Conservation (phyloP, 1,140 invertebrate genomes). For the Drosophila saltans region DNA sequence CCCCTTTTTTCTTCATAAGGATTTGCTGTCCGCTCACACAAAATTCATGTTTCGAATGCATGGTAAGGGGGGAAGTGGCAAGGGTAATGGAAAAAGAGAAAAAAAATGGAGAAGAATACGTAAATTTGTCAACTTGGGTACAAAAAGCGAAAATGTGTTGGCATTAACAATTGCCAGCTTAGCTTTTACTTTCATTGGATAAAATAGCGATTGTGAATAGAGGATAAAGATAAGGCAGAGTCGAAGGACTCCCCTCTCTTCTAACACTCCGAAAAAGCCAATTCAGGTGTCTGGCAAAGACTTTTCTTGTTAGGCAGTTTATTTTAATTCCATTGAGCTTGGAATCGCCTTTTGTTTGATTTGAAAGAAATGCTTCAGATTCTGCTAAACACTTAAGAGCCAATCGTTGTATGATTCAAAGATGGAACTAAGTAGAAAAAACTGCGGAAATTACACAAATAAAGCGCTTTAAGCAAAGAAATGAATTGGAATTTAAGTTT, state of each 20-base stretch:
- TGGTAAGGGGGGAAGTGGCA: not conserved
- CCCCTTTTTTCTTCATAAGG: constrained; percentile 42
- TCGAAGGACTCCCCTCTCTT: not conserved
- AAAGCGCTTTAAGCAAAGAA: not conserved
- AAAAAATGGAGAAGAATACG: constrained; percentile 33
- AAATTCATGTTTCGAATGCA: not conserved
- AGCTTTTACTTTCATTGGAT: constrained; percentile 33
- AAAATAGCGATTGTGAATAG: constrained; percentile 31
- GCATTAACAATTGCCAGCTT: constrained; percentile 62
- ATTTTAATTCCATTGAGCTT: not conserved
- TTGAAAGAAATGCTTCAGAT: not conserved
- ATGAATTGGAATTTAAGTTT: too few relatives aligned
- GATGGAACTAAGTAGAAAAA: not conserved
- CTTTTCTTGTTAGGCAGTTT: constrained; percentile 1
- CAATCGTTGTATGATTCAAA: not conserved
- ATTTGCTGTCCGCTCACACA: constrained; percentile 27
- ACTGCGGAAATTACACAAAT: too few relatives aligned
- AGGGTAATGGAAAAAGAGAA: constrained; percentile 3
- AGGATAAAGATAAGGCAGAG: constrained; percentile 22
- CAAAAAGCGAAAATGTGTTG: constrained; percentile 67
- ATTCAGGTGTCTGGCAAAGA: constrained; percentile 4
- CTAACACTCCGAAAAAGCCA: not conserved
- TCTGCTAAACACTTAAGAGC: not conserved
- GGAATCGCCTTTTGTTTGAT: not conserved
- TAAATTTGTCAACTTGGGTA: constrained; percentile 62